These are phyloP conservation scores for Eupithecia insigniata DNA, from an alignment of 2,888 invertebrate species.

Conservation along the genomic window DNA sequence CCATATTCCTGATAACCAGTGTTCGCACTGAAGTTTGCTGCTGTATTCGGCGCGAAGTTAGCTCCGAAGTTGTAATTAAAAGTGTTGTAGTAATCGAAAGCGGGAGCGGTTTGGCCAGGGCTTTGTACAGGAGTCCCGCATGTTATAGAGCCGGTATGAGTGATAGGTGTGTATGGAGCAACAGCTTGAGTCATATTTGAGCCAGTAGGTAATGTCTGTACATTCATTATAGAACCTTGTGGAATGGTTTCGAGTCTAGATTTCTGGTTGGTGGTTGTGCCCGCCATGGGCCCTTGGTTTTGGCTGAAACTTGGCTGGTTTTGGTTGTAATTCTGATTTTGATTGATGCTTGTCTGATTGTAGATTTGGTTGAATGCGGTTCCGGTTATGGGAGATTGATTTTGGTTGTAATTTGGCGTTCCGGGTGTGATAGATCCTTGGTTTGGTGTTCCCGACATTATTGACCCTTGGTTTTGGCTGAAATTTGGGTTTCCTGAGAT, in stretches of 20 bases:
- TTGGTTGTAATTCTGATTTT: conserved; percentile 45
- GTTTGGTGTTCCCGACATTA: conserved; percentile 19
- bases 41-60: conserved; percentile 9
- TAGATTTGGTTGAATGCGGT: conserved; percentile 60
- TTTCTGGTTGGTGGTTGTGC: conserved; percentile 46
- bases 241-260: conserved; percentile 72
- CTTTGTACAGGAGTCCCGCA: conserved; percentile 45
- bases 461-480: conserved; percentile 12
- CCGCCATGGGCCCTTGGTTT: conserved; percentile 59
- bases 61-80: neutral
- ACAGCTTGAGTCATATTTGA: conserved; percentile 47
- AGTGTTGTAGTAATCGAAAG: conserved; percentile 15
- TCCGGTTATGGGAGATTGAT: conserved; percentile 52
- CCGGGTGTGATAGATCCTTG: conserved; percentile 15
- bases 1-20: neutral
- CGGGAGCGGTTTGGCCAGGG: conserved; percentile 23
- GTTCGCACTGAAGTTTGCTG: conserved; percentile 14
- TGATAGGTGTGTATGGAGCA: conserved; percentile 48
- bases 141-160: conserved; percentile 53
- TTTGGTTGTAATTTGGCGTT: conserved; percentile 18
- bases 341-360: conserved; percentile 32
- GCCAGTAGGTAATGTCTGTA: conserved; percentile 51
- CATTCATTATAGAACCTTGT: conserved; percentile 68
- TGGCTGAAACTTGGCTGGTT: conserved; percentile 43
- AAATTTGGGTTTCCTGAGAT: conserved; percentile 1